These are phyloP conservation scores for Acanthosepion esculentum DNA, from an alignment of 2,888 invertebrate species.

Conservation along the genomic window DNA sequence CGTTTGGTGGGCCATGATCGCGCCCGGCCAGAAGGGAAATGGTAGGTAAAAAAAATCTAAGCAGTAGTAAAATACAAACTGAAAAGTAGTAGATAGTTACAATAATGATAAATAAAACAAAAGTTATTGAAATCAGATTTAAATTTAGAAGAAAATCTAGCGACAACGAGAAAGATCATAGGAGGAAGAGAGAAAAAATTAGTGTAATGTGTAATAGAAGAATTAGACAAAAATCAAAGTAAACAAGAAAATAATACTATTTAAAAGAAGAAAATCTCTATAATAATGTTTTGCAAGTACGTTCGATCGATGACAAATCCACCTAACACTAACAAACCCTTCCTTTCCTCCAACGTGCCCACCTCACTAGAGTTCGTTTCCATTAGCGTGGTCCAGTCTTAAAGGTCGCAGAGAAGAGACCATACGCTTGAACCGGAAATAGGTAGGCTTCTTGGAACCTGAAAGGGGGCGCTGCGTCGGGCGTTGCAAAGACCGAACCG, in stretches of 20 bases:
- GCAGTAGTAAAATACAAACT: no score
- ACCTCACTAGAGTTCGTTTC: not conserved
- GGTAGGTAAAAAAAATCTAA: no score
- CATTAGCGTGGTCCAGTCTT: slow-evolving; percentile 33
- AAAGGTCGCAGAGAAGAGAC: not conserved
- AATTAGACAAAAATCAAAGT: no score
- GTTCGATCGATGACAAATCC: not conserved
- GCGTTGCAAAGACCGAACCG: not conserved
- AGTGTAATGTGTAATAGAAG: not conserved
- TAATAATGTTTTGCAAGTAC: not conserved
- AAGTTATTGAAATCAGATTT: no score
- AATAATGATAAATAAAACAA: no score
- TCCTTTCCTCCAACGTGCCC: not conserved
- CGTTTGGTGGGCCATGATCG: no score
- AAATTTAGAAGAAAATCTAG: no score
- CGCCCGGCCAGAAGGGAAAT: no score
- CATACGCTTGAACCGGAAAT: not conserved
- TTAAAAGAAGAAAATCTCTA: not conserved
- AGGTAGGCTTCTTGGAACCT: not conserved
- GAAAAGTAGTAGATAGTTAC: no score
- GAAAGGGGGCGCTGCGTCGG: not conserved
- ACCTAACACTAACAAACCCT: not conserved
- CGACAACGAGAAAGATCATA: not conserved
- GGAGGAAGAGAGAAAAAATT: not conserved
- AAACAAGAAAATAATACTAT: no score